Conservation (phyloP, 2,797 vertebrate species). For the Craterocephalus amniculus region DNA sequence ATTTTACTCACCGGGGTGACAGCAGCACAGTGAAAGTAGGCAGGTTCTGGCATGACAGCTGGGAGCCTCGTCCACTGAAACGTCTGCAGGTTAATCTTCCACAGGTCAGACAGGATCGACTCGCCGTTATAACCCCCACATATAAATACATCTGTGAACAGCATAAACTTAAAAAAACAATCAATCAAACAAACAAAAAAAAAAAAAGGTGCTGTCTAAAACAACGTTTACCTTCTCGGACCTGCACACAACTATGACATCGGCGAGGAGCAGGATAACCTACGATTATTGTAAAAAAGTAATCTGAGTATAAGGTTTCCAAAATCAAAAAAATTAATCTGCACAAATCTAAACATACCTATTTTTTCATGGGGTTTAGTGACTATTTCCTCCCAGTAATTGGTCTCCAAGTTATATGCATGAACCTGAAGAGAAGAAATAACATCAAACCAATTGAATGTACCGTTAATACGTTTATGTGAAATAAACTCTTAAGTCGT, state of each 20-base stretch:
- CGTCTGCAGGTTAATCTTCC: constrained; percentile 92
- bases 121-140: constrained; percentile 97
- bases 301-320: background rate
- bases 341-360: constrained; percentile 76
- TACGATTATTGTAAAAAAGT: constrained; percentile 56
- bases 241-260: constrained; percentile 97
- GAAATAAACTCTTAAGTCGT: background rate
- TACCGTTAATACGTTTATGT: background rate
- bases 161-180: too few species aligned
- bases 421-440: constrained; percentile 86
- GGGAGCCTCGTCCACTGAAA: constrained; percentile 95
- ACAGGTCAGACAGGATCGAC: constrained; percentile 92
- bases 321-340: background rate
- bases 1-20: constrained; percentile 93
- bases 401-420: constrained; percentile 96
- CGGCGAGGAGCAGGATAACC: constrained; percentile 94
- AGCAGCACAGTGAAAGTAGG: constrained; percentile 97
- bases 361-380: constrained; percentile 94
- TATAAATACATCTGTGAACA: constrained; percentile 89
- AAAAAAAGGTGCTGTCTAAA: background rate
- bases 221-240: constrained; percentile 88
- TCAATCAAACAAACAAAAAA: background rate
- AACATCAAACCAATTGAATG: background rate
- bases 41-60: constrained; percentile 93
- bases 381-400: constrained; percentile 95